Base-by-base conservation (phyloP, 2,888 invertebrate species). In the Drymonia ruficornis region DNA sequence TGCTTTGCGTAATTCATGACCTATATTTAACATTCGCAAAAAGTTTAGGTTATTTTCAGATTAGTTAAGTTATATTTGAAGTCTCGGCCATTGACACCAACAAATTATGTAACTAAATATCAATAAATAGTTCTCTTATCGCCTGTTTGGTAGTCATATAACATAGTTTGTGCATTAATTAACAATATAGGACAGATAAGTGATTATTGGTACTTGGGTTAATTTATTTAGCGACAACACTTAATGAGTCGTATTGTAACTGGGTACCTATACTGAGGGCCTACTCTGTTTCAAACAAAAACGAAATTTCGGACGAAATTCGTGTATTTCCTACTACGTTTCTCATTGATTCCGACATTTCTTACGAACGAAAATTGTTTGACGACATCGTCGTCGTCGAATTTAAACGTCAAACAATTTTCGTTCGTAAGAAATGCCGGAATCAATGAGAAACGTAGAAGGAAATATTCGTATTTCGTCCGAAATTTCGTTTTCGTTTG, bases 111-210 rank as follows among this genome's bases (percentile, higher is more conserved):
- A 19, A 19, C 43, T 19, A 19, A 43, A 19, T 12, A 19, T 13
- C 43, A 43, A 19, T 43, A 19, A 19, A 43, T 19, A 42, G 4
- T 19, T 19, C 18, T 1, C 19, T 19, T 19, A 19, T 43, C 43
- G 19, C 12, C 19, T 43, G 11, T 42, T 18, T 18, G 18, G 18
- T 38, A 16, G 16, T 16, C 40, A 54, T 53, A 42, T 36, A 53
- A 49, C 34, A 55, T 55, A 64, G 47, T 59, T 49, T 16, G 53
- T 62, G 58, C 49, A 56, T 56, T 51, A 54, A 62, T 55, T 59
- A 28, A 51, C 52, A 29, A 55, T 40, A 65, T 50, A 51, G 53
- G 55, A 28, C 51, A 56, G 29, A 29, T 52, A 44, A 53, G 43
- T 40, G 3, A 43, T 19, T 5, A 19, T 43, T 19, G 43, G 19